Evolutionary conservation across 2,888 invertebrate genomes (phyloP).

Genomic region (Liposcelis brunnea): DNA sequence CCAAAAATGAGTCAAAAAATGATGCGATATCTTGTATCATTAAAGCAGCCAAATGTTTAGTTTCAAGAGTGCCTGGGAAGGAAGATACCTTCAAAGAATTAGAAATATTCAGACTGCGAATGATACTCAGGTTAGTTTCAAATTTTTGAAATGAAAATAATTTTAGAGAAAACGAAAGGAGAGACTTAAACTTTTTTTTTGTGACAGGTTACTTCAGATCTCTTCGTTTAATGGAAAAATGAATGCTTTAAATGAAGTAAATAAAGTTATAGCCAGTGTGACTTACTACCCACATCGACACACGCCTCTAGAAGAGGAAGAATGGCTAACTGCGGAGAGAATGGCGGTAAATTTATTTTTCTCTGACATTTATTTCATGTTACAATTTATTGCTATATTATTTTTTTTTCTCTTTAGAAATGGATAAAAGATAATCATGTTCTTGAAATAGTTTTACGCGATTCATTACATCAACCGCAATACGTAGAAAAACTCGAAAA

Average conservation of each 20-base stretch:
- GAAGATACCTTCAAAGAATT: slow-evolving; percentile 65
- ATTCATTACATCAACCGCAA: slow-evolving; percentile 92
- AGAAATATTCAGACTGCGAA: slow-evolving; percentile 89
- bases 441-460: slow-evolving; percentile 82
- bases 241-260: slow-evolving; percentile 96
- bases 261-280: slow-evolving; percentile 85
- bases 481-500: slow-evolving; percentile 97
- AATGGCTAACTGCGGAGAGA: slow-evolving; percentile 83
- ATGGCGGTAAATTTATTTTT: slow-evolving; percentile 75
- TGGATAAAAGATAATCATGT: slow-evolving; percentile 96
- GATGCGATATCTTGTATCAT: slow-evolving; percentile 91
- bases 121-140: slow-evolving; percentile 54
- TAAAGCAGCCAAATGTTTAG: slow-evolving; percentile 77
- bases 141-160: not conserved
- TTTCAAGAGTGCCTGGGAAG: slow-evolving; percentile 65
- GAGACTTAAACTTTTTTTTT: slow-evolving; percentile 5
- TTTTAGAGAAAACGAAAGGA: not conserved
- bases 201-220: slow-evolving; percentile 74
- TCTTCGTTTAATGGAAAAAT: slow-evolving; percentile 98
- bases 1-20: slow-evolving; percentile 88
- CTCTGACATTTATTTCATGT: too few relatives aligned
- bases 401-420: slow-evolving; percentile 35
- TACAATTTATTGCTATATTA: too few relatives aligned
- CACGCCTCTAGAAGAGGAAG: slow-evolving; percentile 58
- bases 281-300: slow-evolving; percentile 71